A percentile compares a stretch with the other conserved stretches of the same genome.
phyloP scores from a whole-genome alignment of 2,888 invertebrate species.

The Stenotaenia linearis region DNA sequence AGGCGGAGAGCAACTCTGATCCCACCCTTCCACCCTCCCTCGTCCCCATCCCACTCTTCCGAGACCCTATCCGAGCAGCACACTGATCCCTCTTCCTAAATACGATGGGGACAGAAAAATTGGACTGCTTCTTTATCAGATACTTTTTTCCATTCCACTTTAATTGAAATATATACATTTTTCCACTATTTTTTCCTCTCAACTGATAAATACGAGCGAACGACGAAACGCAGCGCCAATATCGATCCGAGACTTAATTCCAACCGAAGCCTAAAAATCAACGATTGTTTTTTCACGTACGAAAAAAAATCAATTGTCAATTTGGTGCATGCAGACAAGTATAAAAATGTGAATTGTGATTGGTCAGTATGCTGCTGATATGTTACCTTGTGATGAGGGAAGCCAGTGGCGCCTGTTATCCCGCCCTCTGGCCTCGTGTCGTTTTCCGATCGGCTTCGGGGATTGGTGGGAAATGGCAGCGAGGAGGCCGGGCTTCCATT shows the following conservation, averaged over 20 bases:
- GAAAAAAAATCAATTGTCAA: constrained; percentile 11
- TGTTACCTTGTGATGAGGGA: constrained; percentile 26
- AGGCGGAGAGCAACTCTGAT: constrained; percentile 12
- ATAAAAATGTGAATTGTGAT: constrained; percentile 17
- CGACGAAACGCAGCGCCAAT: too few relatives aligned
- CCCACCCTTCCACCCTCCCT: background rate
- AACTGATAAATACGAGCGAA: too few relatives aligned
- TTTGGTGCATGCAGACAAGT: constrained; percentile 24
- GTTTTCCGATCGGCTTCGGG: constrained; percentile 19
- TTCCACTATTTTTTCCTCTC: background rate
- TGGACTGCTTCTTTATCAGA: background rate
- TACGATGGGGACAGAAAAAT: background rate
- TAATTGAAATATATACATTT: background rate
- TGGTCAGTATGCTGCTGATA: constrained; percentile 19
- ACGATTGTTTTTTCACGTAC: background rate
- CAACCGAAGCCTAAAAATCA: background rate
- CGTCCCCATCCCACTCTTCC: background rate
- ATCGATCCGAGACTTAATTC: background rate
- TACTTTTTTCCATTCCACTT: background rate
- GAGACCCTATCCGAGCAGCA: background rate
- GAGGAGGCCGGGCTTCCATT: constrained; percentile 26
- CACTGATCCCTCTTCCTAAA: background rate
- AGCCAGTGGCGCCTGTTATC: constrained; percentile 14
- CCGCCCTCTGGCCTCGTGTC: constrained; percentile 20
- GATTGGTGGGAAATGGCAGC: constrained; percentile 17